Evolutionary conservation across 2,888 invertebrate genomes (phyloP).

Genomic region (Tipula helvola): DNA sequence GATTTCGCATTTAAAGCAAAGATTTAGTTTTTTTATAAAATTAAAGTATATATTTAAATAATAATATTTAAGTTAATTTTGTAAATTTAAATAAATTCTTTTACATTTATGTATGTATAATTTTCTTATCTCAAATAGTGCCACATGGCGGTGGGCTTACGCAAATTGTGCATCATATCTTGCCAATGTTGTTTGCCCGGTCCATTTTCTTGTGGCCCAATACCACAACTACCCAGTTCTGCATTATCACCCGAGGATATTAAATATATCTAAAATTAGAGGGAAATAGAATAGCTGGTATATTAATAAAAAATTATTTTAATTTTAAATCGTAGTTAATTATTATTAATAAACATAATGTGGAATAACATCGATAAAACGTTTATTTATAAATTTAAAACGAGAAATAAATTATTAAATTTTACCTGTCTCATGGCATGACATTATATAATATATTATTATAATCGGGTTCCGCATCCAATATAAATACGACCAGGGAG

Average conservation of each 20-base stretch:
- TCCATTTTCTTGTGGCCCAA: slow-evolving; percentile 35
- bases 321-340: neutral
- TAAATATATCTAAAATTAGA: slow-evolving; percentile 28
- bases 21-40: neutral
- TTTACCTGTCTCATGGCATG: neutral
- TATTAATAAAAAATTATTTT: neutral
- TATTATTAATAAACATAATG: neutral
- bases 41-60: neutral
- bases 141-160: slow-evolving; percentile 85
- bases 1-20: neutral
- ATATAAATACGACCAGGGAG: neutral
- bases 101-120: neutral
- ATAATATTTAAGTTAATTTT: neutral
- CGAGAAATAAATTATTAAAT: neutral
- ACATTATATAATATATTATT: neutral
- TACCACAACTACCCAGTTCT: slow-evolving; percentile 34
- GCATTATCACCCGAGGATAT: slow-evolving; percentile 33
- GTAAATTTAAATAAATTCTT: neutral
- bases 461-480: neutral
- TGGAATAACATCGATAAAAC: neutral
- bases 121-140: slow-evolving; percentile 58
- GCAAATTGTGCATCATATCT: slow-evolving; percentile 74
- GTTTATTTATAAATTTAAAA: neutral
- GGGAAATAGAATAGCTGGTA: neutral
- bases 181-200: slow-evolving; percentile 68